Evolutionary conservation across 2,888 invertebrate genomes (phyloP), one percentile per base, ranked within the genome.

Genomic region (Drosophila rellima): DNA sequence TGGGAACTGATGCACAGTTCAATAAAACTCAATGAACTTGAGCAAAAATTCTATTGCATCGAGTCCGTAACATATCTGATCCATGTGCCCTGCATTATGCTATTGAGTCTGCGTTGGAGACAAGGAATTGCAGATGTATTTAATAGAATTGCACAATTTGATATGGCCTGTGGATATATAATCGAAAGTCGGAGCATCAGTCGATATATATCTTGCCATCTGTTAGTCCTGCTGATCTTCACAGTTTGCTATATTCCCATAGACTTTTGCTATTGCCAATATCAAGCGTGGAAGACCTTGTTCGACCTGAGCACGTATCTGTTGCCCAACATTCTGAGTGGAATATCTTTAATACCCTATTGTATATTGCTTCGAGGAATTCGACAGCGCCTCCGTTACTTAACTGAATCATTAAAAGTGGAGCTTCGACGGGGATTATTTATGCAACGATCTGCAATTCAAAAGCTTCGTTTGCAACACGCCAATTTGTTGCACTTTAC

Each of bases 311-410:
- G 52, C n/a, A 72, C 75, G 8, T 82, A 57, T 59, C 65, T 75
- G 8, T 6, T 74, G 7, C 82, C 86, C 6, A 85, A 85, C 20
- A 44, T 78, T 10, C 5, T 82, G 10, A 76, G 64, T 5, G 33
- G 68, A 26, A 20, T 80, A 6, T 83, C 83, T 1, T 72, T 86
- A 5, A 26, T 76, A 6, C 70, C 68, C 11, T 83, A 86, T 29
- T 76, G 67, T 15, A 64, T 70, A 0, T 35, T 83, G 5, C 63
- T 86, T 2, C 69, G 68, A 5, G 83, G 78, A 0, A 35, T 78
- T 13, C n/a, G 39, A 0, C 51, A 45, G 20, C 83, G 86, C 0
- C 48, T 82, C 2, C 31, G 52, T 6, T n/a, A 26, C 17, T 6
- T 86, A 13, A 66, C 48, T 1, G 37, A 52, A 3, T 26, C 45